Evolutionary conservation across 2,888 invertebrate genomes (phyloP).

Genomic region (Tipula vernalis): DNA sequence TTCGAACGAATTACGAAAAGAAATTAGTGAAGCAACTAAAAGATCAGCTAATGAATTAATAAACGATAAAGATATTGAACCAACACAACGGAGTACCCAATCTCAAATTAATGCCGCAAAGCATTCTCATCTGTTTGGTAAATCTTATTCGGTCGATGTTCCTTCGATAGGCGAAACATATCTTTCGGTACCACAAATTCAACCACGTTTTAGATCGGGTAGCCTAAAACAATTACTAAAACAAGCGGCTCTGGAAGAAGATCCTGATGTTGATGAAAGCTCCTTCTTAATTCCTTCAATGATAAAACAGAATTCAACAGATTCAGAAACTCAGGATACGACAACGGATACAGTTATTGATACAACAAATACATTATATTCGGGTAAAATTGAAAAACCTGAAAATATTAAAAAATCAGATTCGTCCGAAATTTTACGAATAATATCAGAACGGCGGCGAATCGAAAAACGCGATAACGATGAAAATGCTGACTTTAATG

Average conservation of each 20-base stretch:
- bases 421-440: constrained; percentile 33
- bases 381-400: constrained; percentile 7
- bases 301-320: constrained; percentile 15
- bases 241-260: constrained; percentile 43
- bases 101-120: constrained; percentile 16
- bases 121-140: constrained; percentile 25
- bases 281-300: constrained; percentile 35
- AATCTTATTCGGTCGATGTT: constrained; percentile 32
- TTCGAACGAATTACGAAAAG: constrained; percentile 28
- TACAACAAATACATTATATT: constrained; percentile 12
- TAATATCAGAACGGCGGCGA: constrained; percentile 34
- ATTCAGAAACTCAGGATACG: neutral
- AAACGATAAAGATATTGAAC: constrained; percentile 12
- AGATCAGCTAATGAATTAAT: constrained; percentile 31
- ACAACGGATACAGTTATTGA: constrained; percentile 13
- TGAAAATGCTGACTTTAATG: constrained; percentile 34
- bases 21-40: neutral
- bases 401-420: constrained; percentile 30
- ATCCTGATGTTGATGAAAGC: constrained; percentile 39
- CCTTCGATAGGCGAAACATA: constrained; percentile 21
- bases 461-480: constrained; percentile 33
- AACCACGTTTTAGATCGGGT: constrained; percentile 33
- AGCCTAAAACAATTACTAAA: constrained; percentile 47
- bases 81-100: constrained; percentile 15
- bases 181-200: constrained; percentile 33